phyloP scores from a whole-genome alignment of 1,140 invertebrate genomes.

The Euura lappo region DNA sequence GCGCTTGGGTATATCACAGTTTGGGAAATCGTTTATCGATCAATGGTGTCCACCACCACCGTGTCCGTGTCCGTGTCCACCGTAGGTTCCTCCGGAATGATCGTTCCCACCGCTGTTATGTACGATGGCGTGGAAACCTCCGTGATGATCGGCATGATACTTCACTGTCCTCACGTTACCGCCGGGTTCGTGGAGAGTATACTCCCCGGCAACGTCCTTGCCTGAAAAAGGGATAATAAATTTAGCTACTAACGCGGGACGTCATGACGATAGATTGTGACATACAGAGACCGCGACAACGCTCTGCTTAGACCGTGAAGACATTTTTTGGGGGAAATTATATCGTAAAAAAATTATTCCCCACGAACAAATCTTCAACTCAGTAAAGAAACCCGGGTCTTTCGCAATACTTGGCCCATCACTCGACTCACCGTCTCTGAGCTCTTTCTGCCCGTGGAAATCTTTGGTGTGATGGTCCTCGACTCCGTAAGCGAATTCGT shows the following conservation, averaged over 20 bases:
- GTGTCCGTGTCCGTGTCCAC: conserved; percentile 20
- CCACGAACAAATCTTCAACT: too few species aligned
- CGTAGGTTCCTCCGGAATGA: conserved; percentile 27
- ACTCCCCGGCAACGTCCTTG: conserved; percentile 63
- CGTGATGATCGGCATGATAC: conserved; percentile 75
- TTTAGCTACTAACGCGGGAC: not conserved
- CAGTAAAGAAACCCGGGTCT: too few species aligned
- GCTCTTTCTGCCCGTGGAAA: conserved; percentile 67
- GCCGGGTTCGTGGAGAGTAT: conserved; percentile 75
- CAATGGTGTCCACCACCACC: not conserved
- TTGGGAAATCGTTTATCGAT: not conserved
- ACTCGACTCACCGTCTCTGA: conserved; percentile 59
- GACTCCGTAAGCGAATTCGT: conserved; percentile 70
- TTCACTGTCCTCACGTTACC: conserved; percentile 74
- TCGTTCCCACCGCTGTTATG: conserved; percentile 60
- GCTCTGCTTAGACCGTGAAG: too few species aligned
- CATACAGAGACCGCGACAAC: too few species aligned
- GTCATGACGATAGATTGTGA: not conserved
- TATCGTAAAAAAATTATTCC: too few species aligned
- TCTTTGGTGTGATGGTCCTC: conserved; percentile 69
- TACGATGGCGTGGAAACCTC: conserved; percentile 74
- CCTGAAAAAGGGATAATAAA: not conserved
- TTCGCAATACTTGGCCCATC: too few species aligned
- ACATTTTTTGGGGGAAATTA: too few species aligned
- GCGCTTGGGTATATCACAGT: conserved; percentile 1